Base-by-base conservation (phyloP, 2,113 vertebrate species). In the Monarcha castaneiventris region DNA sequence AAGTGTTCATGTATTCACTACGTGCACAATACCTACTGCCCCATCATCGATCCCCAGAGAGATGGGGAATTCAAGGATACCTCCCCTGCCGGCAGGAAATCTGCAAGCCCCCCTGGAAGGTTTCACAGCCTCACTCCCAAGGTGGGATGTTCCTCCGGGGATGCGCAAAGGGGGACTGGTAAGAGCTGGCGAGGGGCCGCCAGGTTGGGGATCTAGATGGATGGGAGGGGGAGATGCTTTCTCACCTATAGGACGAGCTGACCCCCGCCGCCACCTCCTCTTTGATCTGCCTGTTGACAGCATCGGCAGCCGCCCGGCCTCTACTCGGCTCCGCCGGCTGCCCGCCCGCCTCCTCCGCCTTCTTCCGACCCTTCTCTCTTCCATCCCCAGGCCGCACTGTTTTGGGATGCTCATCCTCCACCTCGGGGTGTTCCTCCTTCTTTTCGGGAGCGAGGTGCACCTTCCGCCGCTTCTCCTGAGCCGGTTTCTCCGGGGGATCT, bases 181-280 rank as follows among this genome's bases (percentile, higher is more conserved):
- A 11, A 22, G 56, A 77, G 37, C 10, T 10, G 39, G 18, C 2
- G 22, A 58, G 67, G 7, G 25, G 13, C 21, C 23, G 25, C 39
- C 48, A 22, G 29, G 18, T 3, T 16, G 51, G 66, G 62, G 49
- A 29, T 44, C 8, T 29, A 23, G 33, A 26, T 7, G 33, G 54
- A 37, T 30, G 3, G 32, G 10, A 7, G 6, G 15, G 16, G 13
- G 21, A 29, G 3, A 14, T 1, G 9, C 29, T 97, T 98, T 32
- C 98, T 98, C 96, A 99, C 99, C 98, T 99, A 98, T 99, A 99
- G 87, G 98, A 99, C 87, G 98, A 99, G 78, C 98, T 98, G 97
- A 96, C 82, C 91, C 95, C 97, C 13, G 98, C 97, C 3, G 98
- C 92, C 67, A 98, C 98, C 95, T 99, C 99, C 94, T 99, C 97